Evolutionary conservation across 2,113 vertebrate species (phyloP), one percentile per base, ranked within the genome.

Genomic region (Pithys albifrons): DNA sequence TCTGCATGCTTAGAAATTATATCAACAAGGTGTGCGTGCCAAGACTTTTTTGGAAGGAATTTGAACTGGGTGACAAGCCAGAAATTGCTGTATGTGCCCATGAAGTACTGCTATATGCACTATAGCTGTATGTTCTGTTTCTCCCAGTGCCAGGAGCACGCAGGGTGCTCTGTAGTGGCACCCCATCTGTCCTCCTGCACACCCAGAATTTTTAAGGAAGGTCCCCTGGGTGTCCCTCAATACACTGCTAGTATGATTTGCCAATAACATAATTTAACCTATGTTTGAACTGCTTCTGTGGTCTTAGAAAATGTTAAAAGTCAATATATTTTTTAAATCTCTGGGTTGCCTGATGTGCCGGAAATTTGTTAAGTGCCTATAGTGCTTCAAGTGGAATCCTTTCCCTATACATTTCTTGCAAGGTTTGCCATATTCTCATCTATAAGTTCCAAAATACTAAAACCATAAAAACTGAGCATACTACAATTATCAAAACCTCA

Each of bases 41-140:
- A 94, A 67, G 61, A 13, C 17, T 61, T 66, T 86, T 90, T 55
- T 91, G 85, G 78, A 88, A 94, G 88, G 88, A 88, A 76, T 93
- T 55, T 77, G 89, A 76, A 18, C 52, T 0, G 12, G 41, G 76
- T 71, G 29, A 35, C 35, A 45, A 83, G 85, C 67, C 91, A 91
- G 75, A 83, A 90, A 59, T 12, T 12, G 35, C 3, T 23, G 14
- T 48, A 14, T 67, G 14, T 86, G 61, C 69, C 71, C 72, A 8
- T 2, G 19, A 80, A 51, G 33, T 7, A 6, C n/a, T 23, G 52
- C 35, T 33, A 1, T 23, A 33, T 0, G 12, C 35, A 31, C 62
- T 33, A 23, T 37, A 37, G 77, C n/a, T 2, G 3, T 10, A 3
- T 5, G 49, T 9, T 72, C 19, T 35, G n/a, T 1, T 79, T 20